A percentile compares a stretch with the other conserved stretches of the same genome.
phyloP scores from a whole-genome alignment of 2,113 vertebrate species.

The Forbesichthys papilliferus region DNA sequence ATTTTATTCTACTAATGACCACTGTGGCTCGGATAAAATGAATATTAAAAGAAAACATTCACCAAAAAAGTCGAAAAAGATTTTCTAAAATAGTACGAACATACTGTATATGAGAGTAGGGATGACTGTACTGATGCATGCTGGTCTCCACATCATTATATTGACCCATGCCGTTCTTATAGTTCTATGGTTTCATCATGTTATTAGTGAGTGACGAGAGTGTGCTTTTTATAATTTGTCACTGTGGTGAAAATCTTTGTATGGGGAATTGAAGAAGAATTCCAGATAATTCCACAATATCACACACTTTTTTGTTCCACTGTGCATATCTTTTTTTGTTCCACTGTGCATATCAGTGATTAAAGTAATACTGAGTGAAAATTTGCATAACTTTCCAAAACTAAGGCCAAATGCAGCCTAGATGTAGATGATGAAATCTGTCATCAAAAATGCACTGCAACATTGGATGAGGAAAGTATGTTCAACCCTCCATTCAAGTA shows the following conservation, averaged over 20 bases:
- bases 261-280: too few relatives aligned
- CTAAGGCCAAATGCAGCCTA: constrained; percentile 1
- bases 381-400: too few relatives aligned
- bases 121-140: neutral
- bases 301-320: too few relatives aligned
- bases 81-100: neutral
- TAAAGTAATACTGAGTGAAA: too few relatives aligned
- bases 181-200: too few relatives aligned
- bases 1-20: constrained; percentile 32
- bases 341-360: too few relatives aligned
- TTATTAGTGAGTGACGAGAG: too few relatives aligned
- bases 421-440: constrained; percentile 26
- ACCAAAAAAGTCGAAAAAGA: constrained; percentile 11
- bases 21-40: neutral
- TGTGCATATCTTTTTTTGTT: too few relatives aligned
- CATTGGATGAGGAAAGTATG: constrained; percentile 50
- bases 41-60: constrained; percentile 30
- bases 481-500: constrained; percentile 64
- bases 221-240: too few relatives aligned
- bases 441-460: constrained; percentile 27
- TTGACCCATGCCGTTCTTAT: neutral
- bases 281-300: too few relatives aligned
- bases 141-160: neutral
- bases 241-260: too few relatives aligned
- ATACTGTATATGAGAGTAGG: neutral